phyloP scores from a whole-genome alignment of 2,888 invertebrate species.

The Sminthurides aquaticus region DNA sequence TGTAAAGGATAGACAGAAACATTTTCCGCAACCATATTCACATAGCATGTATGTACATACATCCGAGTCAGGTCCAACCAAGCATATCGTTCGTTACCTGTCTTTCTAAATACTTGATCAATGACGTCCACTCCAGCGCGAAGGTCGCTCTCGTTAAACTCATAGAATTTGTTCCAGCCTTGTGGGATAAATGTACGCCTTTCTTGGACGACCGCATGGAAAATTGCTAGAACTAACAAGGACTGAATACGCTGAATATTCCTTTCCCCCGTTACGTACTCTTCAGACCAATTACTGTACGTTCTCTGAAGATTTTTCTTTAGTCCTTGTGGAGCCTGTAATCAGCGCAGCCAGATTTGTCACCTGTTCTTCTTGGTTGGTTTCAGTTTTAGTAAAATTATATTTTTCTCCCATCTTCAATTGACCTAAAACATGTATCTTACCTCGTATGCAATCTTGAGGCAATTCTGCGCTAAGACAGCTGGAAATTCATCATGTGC shows the following conservation, averaged over 20 bases:
- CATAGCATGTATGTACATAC: no score
- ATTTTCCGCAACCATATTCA: no score
- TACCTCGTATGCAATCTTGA: conserved; percentile 69
- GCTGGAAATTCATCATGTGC: conserved; percentile 67
- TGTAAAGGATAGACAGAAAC: no score
- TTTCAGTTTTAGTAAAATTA: no score
- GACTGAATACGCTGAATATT: conserved; percentile 48
- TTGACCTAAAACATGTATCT: no score
- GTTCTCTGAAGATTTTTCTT: conserved; percentile 71
- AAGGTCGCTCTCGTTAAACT: conserved; percentile 75
- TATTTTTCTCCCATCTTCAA: no score
- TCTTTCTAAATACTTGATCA: conserved; percentile 49
- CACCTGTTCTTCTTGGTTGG: no score
- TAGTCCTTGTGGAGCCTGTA: conserved; percentile 72
- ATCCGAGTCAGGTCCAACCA: no score
- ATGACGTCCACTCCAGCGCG: conserved; percentile 63
- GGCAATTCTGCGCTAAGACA: conserved; percentile 65
- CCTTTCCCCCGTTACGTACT: conserved; percentile 38
- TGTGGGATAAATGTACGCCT: conserved; percentile 85
- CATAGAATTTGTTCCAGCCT: conserved; percentile 84
- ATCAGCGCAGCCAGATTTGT: no score
- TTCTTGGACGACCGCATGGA: conserved; percentile 86
- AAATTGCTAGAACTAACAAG: conserved; percentile 70
- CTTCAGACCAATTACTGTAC: conserved; percentile 61
- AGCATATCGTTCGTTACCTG: no score